Conservation (phyloP, 2,888 invertebrate genomes). For the Monoplex corrugatus region DNA sequence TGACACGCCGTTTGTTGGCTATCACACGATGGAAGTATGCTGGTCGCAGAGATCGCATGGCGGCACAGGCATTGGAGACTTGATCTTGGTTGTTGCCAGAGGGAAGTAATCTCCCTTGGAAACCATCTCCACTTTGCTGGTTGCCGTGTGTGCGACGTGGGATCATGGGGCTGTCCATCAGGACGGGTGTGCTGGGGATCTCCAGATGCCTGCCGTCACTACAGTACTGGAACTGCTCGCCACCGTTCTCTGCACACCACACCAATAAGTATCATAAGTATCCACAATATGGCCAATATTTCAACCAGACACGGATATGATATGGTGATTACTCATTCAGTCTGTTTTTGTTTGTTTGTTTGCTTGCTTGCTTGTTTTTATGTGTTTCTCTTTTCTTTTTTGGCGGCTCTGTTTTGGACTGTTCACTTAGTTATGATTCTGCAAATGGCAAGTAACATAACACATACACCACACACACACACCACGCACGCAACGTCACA, state of each 20-base stretch:
- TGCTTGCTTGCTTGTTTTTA: too few relatives aligned
- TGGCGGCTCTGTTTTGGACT: too few relatives aligned
- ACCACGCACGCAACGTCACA: too few relatives aligned
- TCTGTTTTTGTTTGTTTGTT: too few relatives aligned
- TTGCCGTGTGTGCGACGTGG: slow-evolving; percentile 26
- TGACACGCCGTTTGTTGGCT: slow-evolving; percentile 78
- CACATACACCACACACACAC: too few relatives aligned
- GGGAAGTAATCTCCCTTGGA: too few relatives aligned
- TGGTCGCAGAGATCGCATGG: slow-evolving; percentile 53
- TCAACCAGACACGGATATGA: too few relatives aligned
- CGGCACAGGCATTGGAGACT: neutral
- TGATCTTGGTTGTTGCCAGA: neutral
- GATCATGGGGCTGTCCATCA: slow-evolving; percentile 43
- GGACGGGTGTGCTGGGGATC: slow-evolving; percentile 2
- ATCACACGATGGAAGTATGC: slow-evolving; percentile 56
- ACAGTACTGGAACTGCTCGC: neutral
- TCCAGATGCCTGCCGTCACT: slow-evolving; percentile 28
- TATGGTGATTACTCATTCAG: too few relatives aligned
- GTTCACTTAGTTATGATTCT: too few relatives aligned
- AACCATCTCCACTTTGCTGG: slow-evolving; percentile 32
- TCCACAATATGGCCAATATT: neutral
- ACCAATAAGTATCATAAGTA: neutral
- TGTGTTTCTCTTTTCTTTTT: too few relatives aligned
- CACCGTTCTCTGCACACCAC: neutral
- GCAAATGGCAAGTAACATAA: too few relatives aligned